Evolutionary conservation across 1,140 invertebrate species (phyloP).

Genomic region (Glossosoma conforme): DNA sequence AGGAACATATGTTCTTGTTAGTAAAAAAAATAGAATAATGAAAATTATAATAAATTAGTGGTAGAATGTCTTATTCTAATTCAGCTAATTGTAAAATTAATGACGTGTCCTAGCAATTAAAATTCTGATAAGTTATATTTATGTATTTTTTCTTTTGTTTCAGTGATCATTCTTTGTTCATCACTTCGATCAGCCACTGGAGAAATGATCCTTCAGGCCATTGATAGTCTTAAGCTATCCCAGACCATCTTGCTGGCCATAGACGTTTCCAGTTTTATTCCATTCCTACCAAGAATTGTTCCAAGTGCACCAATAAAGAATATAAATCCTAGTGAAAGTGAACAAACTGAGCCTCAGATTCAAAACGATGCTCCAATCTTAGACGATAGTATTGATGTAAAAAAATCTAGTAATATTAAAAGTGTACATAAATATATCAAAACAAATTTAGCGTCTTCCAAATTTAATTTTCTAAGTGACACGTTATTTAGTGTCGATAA

Average conservation of each 20-base stretch:
- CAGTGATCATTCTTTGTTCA: slow-evolving; percentile 43
- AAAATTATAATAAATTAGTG: too few species aligned
- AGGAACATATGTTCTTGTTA: too few species aligned
- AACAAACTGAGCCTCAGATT: not conserved
- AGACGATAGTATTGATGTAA: too few species aligned
- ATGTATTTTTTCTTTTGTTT: slow-evolving; percentile 23
- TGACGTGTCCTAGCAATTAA: not conserved
- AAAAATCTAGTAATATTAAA: too few species aligned
- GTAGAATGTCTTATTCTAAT: too few species aligned
- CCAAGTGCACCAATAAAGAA: not conserved
- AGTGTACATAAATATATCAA: not conserved
- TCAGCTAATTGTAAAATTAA: not conserved
- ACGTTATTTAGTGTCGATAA: too few species aligned
- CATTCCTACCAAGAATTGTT: slow-evolving; percentile 14
- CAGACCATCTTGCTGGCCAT: slow-evolving; percentile 36
- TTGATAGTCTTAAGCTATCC: slow-evolving; percentile 38
- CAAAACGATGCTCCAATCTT: slow-evolving; percentile 11
- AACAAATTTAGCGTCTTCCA: slow-evolving; percentile 12
- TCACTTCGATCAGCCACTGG: slow-evolving; percentile 40
- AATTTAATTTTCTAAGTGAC: too few species aligned
- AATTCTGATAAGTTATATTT: not conserved
- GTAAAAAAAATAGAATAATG: too few species aligned
- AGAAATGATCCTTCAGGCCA: slow-evolving; percentile 37
- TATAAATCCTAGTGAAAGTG: not conserved
- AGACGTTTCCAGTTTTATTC: slow-evolving; percentile 29